phyloP scores from a whole-genome alignment of 2,888 invertebrate genomes.

The Cosmopolites sordidus region DNA sequence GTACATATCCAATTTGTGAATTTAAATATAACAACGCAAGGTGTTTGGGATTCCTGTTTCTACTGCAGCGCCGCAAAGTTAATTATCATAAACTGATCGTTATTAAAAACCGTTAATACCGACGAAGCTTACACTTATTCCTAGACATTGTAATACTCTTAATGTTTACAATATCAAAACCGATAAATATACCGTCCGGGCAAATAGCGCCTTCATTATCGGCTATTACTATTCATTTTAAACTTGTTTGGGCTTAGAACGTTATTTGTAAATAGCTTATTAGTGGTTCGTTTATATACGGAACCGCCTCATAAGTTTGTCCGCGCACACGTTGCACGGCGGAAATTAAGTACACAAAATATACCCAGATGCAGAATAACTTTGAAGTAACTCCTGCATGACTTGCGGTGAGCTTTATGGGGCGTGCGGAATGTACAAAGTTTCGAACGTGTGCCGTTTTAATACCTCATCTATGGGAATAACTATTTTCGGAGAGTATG shows the following conservation, averaged over 20 bases:
- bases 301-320: conserved; percentile 35
- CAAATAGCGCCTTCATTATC: conserved; percentile 11
- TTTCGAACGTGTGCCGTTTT: neutral
- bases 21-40: neutral
- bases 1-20: too few relatives aligned
- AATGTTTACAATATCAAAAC: neutral
- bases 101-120: conserved; percentile 3
- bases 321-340: conserved; percentile 35
- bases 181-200: neutral
- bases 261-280: conserved; percentile 30
- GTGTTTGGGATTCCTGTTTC: neutral
- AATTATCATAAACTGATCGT: conserved; percentile 2
- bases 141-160: conserved; percentile 1
- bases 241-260: conserved; percentile 15
- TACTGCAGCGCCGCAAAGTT: neutral
- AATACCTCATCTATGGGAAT: neutral
- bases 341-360: conserved; percentile 40
- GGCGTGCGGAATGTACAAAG: neutral
- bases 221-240: conserved; percentile 14
- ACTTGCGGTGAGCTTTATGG: conserved; percentile 1
- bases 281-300: conserved; percentile 40
- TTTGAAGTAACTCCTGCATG: conserved; percentile 10
- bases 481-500: too few relatives aligned
- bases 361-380: conserved; percentile 36
- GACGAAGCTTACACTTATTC: conserved; percentile 1